Conservation (phyloP, 2,797 vertebrate genomes). For the Sandelia bainsii region DNA sequence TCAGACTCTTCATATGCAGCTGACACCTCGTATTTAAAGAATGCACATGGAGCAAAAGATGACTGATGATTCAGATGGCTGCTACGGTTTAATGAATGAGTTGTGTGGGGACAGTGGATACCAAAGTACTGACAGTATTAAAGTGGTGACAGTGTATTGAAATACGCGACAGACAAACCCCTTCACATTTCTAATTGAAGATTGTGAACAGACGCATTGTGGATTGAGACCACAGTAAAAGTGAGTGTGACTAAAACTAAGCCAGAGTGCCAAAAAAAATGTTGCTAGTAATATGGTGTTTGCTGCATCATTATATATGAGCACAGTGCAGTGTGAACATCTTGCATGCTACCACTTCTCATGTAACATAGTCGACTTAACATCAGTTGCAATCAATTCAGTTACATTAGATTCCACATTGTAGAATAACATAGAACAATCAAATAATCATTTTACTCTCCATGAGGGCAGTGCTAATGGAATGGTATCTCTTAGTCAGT, state of each 20-base stretch:
- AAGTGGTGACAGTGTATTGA: slow-evolving; percentile 10
- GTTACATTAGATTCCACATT: not conserved
- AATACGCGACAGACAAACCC: slow-evolving; percentile 15
- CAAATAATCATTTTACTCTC: not conserved
- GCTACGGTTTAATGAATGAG: slow-evolving; percentile 25
- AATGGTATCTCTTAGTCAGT: slow-evolving; percentile 25
- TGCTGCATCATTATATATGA: too few species aligned
- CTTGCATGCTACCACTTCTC: too few species aligned
- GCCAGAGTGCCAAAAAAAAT: too few species aligned
- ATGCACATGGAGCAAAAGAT: slow-evolving; percentile 1
- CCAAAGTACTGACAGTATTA: not conserved
- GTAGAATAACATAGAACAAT: not conserved
- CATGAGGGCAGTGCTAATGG: slow-evolving; percentile 17
- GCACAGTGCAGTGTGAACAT: too few species aligned
- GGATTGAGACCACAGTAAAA: not conserved
- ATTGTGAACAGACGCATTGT: slow-evolving; percentile 2
- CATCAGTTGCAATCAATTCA: too few species aligned
- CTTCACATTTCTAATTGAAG: slow-evolving; percentile 1
- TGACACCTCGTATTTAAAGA: not conserved
- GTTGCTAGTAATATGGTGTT: too few species aligned
- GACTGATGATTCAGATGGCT: not conserved
- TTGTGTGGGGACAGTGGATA: slow-evolving; percentile 8
- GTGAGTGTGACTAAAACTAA: too few species aligned
- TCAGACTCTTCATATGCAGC: not conserved
- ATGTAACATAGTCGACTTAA: too few species aligned